Conservation (phyloP, 2,888 invertebrate genomes). For the Chloroclystis v-ata region DNA sequence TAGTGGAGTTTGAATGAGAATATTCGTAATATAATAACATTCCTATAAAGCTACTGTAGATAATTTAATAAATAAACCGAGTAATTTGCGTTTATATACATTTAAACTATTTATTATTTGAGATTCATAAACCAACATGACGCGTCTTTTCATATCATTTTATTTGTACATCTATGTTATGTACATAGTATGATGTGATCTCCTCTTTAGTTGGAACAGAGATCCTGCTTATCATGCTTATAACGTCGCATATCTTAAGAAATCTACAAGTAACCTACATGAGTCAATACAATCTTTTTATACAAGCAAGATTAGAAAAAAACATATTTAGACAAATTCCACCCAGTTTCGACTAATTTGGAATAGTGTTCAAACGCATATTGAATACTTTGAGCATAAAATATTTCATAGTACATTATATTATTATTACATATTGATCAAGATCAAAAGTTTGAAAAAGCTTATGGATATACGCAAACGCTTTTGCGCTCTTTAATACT, state of each 20-base stretch:
- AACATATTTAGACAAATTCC: neutral
- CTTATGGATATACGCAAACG: too few relatives aligned
- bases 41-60: conserved; percentile 45
- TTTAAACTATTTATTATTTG: conserved; percentile 49
- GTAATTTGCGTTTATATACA: conserved; percentile 55
- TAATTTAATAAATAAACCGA: conserved; percentile 58
- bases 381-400: neutral
- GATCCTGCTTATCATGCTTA: conserved; percentile 24
- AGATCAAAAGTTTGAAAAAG: neutral
- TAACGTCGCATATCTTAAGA: conserved; percentile 34
- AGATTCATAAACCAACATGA: conserved; percentile 62
- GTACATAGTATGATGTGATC: conserved; percentile 50
- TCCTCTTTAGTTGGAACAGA: conserved; percentile 36
- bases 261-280: conserved; percentile 43
- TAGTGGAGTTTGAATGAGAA: conserved; percentile 56
- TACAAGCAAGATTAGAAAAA: conserved; percentile 43
- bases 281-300: conserved; percentile 45
- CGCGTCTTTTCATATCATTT: conserved; percentile 45
- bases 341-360: neutral
- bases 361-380: neutral
- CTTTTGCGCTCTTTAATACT: conserved; percentile 56
- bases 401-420: too few relatives aligned
- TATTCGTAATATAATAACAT: conserved; percentile 42
- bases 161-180: conserved; percentile 49
- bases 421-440: too few relatives aligned